Base-by-base conservation (phyloP, 2,797 vertebrate genomes). In the Coregonus sp. region DNA sequence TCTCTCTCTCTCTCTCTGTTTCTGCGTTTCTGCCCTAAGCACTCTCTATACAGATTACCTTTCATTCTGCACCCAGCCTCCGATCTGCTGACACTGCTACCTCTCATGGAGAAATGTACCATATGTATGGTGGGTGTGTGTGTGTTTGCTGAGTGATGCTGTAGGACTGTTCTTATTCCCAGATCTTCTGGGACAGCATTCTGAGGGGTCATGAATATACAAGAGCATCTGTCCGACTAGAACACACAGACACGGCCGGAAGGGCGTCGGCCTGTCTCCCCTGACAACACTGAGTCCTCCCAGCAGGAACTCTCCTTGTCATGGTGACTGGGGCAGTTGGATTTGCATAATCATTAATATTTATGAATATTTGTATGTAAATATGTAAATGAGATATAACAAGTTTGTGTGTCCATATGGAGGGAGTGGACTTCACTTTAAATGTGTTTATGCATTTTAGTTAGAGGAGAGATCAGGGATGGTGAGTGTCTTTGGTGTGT, bases 261-360 rank as follows among this genome's bases (percentile, higher is more conserved):
- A 91, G 90, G 90, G 89, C 78, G 86, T 89, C 77, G 86, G 83
- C 80, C 75, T 88, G 87, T 47, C 81, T 83, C 88, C 86, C 89
- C 61, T 90, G 91, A 91, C 89, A 89, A 79, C 25, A 25, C 81
- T 92, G 91, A 92, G 90, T 92, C 85, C 78, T 88, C 90, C 86
- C 90, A 86, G 85, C 85, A 80, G 88, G 91, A 80, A 79, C 66
- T 56, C 2, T 69, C 83, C 88, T 87, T 51, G 75, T 85, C 86
- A 86, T 85, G 85, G 85, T 87, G 83, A 89, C 82, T 79, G 80
- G 89, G 88, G 89, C 91, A 92, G 91, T 87, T 84, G 82, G 81
- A 89, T 93, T 92, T 92, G 81, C 92, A 93, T 92, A 92, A 89
- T 89, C 85, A 92, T 92, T 86, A 89, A 86, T 86, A 86, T 80